These are phyloP conservation scores for Spinus olivaceus DNA, from an alignment of 2,797 vertebrate genomes.

Conservation along the genomic window DNA sequence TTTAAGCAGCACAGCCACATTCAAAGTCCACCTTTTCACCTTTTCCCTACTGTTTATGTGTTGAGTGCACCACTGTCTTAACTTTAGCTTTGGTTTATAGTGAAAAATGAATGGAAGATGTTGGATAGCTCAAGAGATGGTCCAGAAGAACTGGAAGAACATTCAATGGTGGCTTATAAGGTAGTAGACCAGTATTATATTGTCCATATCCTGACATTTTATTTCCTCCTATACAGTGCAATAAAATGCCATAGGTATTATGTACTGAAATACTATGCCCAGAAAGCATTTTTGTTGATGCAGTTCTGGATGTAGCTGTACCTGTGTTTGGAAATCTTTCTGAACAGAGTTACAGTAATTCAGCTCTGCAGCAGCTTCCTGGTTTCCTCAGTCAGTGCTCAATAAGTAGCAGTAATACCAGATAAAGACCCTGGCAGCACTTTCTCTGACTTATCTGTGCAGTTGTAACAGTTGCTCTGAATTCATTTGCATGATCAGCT, in stretches of 20 bases:
- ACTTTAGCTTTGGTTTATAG: slow-evolving; percentile 63
- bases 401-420: not conserved
- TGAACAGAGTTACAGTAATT: not conserved
- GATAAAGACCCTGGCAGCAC: slow-evolving; percentile 46
- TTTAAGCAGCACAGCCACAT: not conserved
- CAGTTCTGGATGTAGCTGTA: not conserved
- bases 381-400: not conserved
- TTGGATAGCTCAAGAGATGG: slow-evolving; percentile 75
- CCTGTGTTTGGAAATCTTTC: not conserved
- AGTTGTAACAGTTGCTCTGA: slow-evolving; percentile 64
- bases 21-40: not conserved
- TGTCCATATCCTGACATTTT: not conserved
- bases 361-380: not conserved
- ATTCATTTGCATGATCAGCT: slow-evolving; percentile 60
- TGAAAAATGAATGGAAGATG: slow-evolving; percentile 79
- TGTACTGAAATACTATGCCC: not conserved
- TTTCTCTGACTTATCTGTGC: slow-evolving; percentile 24
- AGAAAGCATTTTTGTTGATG: not conserved
- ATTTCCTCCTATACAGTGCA: not conserved
- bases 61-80: not conserved
- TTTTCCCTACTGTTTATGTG: not conserved
- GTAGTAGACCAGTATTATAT: slow-evolving; percentile 52
- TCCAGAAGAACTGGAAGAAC: slow-evolving; percentile 86
- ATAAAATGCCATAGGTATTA: not conserved
- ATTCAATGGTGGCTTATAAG: slow-evolving; percentile 85